These are phyloP conservation scores for Macrobrachium rosenbergii DNA, from an alignment of 1,140 invertebrate species.

Conservation along the genomic window DNA sequence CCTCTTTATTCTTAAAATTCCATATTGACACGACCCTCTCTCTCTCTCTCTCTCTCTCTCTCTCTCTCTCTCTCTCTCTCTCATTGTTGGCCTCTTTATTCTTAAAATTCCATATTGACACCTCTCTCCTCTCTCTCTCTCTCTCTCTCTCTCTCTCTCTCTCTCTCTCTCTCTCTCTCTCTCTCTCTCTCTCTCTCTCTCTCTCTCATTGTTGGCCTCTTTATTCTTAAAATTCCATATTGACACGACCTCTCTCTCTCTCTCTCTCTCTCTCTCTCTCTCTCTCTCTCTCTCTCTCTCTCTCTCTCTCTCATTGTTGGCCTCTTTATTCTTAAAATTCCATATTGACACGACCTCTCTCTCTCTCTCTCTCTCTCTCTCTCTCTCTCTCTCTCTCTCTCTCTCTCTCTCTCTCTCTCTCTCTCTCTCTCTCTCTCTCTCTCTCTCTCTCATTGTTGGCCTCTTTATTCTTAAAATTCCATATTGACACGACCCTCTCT, in stretches of 20 bases:
- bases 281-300: constrained; percentile 19
- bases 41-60: too few species aligned
- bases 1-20: background rate
- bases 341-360: background rate
- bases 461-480: background rate
- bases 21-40: background rate
- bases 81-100: background rate
- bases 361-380: constrained; percentile 25
- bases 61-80: constrained; percentile 25
- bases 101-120: background rate
- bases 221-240: background rate
- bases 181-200: constrained; percentile 19
- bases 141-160: constrained; percentile 23
- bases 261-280: constrained; percentile 26
- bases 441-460: constrained; percentile 3
- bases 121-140: constrained; percentile 18
- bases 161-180: too few species aligned
- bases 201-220: background rate
- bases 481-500: background rate
- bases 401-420: too few species aligned
- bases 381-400: constrained; percentile 23
- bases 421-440: constrained; percentile 23
- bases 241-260: background rate
- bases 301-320: constrained; percentile 11
- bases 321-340: background rate